Conservation (phyloP, 2,888 invertebrate genomes). For the Himalopsyche kuldschensis region DNA sequence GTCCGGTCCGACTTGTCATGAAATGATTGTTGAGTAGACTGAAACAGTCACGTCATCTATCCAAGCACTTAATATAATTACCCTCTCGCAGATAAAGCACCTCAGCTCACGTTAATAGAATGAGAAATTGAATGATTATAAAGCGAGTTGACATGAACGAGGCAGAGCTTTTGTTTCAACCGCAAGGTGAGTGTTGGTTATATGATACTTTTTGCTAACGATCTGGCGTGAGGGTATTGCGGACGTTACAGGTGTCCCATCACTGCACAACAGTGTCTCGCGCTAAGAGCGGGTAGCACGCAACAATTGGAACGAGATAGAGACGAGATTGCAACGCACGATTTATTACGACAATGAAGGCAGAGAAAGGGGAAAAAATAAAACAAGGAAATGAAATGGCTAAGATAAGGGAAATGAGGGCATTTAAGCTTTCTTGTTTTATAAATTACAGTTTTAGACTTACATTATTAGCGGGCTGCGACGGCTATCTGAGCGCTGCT, state of each 20-base stretch:
- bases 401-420: slow-evolving; percentile 32
- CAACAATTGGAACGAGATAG: slow-evolving; percentile 23
- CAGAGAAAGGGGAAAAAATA: slow-evolving; percentile 26
- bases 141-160: too few species aligned
- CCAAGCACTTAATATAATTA: too few species aligned
- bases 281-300: slow-evolving; percentile 15
- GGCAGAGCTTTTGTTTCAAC: too few species aligned
- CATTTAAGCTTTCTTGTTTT: slow-evolving; percentile 34
- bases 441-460: slow-evolving; percentile 7
- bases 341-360: slow-evolving; percentile 35
- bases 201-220: not conserved
- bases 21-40: too few species aligned
- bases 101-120: too few species aligned
- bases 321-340: slow-evolving; percentile 31
- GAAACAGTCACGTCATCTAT: too few species aligned
- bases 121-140: too few species aligned
- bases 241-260: not conserved
- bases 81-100: too few species aligned
- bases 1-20: too few species aligned
- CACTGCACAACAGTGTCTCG: not conserved
- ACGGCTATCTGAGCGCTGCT: not conserved
- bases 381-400: slow-evolving; percentile 31
- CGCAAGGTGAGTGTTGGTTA: too few species aligned
- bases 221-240: not conserved
- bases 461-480: slow-evolving; percentile 5